Percentiles rank a stretch among this genome's conserved stretches.
Conservation (phyloP, 2,888 invertebrate species). For the Cryptops parisi region DNA sequence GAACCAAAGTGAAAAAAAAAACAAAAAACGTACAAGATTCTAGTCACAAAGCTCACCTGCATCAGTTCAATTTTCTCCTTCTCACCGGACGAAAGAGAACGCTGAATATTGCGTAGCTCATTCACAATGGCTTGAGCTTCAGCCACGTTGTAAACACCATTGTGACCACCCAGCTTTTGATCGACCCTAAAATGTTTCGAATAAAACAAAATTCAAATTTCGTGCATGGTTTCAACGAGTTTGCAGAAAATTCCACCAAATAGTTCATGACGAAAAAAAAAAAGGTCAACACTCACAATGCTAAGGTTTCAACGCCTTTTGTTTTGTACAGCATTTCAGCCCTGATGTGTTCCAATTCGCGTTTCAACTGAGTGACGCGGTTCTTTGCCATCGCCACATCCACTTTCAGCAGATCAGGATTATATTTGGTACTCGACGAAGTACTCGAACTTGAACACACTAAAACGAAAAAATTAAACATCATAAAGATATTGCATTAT, state of each 20-base stretch:
- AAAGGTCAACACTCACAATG: conserved; percentile 49
- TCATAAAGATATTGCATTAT: too few species aligned
- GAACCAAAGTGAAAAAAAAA: neutral
- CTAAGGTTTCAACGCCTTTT: conserved; percentile 78
- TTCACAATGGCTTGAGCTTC: conserved; percentile 94
- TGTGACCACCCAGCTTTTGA: conserved; percentile 69
- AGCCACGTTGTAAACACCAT: conserved; percentile 76
- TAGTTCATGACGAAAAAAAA: neutral
- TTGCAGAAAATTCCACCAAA: too few species aligned
- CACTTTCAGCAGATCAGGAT: conserved; percentile 81
- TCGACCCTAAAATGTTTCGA: conserved; percentile 52
- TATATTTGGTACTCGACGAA: conserved; percentile 78
- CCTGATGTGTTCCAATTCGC: conserved; percentile 78
- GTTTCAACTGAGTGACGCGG: conserved; percentile 71
- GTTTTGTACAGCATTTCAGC: conserved; percentile 85
- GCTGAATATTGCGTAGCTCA: conserved; percentile 82
- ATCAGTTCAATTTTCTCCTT: conserved; percentile 87
- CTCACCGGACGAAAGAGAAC: conserved; percentile 76
- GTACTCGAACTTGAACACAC: conserved; percentile 61
- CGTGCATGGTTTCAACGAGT: too few species aligned
- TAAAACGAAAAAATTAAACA: conserved; percentile 13
- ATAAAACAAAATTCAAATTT: conserved; percentile 2
- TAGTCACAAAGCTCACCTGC: conserved; percentile 40
- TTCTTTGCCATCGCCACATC: conserved; percentile 81
- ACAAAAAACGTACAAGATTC: neutral